These are phyloP conservation scores for Charina bottae DNA, from an alignment of 2,113 vertebrate species.

Conservation along the genomic window DNA sequence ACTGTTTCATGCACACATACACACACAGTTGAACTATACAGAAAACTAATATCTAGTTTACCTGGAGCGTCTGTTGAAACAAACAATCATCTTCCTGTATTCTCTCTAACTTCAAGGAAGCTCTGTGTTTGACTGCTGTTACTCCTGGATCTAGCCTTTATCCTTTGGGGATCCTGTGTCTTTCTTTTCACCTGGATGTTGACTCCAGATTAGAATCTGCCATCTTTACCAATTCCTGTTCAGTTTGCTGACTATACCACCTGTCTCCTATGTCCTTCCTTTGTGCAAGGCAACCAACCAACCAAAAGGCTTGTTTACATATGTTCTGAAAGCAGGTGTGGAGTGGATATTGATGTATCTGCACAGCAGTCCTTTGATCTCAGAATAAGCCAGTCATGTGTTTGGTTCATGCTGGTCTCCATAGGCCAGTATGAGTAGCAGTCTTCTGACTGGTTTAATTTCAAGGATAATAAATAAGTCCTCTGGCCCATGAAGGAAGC, in stretches of 20 bases:
- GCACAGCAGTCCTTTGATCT: background rate
- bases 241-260: background rate
- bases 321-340: background rate
- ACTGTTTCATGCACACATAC: background rate
- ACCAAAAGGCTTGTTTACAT: background rate
- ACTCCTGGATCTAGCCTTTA: background rate
- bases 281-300: background rate
- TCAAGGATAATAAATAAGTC: background rate
- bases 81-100: too few species aligned
- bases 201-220: background rate
- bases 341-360: background rate
- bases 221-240: background rate
- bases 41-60: background rate
- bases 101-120: background rate
- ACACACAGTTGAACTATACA: background rate
- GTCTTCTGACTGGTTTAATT: background rate
- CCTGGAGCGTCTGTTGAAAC: background rate
- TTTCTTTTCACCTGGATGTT: background rate
- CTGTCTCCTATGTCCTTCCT: background rate
- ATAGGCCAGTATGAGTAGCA: background rate
- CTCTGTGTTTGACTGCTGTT: background rate
- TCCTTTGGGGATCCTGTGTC: background rate
- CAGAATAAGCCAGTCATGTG: background rate
- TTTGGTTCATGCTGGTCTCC: background rate
- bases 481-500: background rate